Conservation (phyloP, 2,113 vertebrate genomes). For the Lichenostomus cassidix region DNA sequence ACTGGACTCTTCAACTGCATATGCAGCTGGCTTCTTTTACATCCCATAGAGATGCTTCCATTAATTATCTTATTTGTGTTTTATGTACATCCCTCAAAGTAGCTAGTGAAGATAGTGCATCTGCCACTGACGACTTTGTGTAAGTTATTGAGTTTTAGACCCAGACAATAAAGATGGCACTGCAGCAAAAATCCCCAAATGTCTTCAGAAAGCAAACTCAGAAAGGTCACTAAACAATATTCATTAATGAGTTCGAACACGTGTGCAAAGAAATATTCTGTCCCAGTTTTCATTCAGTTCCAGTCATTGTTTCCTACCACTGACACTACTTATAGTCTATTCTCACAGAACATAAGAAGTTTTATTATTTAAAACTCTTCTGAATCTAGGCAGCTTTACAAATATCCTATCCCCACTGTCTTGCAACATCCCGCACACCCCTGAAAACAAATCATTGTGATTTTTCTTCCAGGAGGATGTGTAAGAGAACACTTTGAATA, state of each 20-base stretch:
- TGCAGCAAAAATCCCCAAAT: background rate
- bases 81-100: background rate
- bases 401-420: background rate
- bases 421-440: background rate
- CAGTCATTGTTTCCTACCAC: background rate
- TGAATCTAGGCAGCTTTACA: background rate
- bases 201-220: background rate
- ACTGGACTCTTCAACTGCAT: background rate
- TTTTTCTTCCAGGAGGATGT: background rate
- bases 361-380: background rate
- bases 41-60: background rate
- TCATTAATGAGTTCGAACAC: background rate
- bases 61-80: background rate
- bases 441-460: background rate
- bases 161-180: background rate
- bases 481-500: slow-evolving; percentile 17
- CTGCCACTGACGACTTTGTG: background rate
- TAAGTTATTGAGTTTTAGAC: background rate
- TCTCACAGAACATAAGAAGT: background rate
- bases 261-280: background rate
- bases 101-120: background rate
- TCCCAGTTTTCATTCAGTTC: background rate
- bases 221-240: background rate
- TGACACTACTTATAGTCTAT: background rate
- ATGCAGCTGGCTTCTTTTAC: background rate